A percentile compares a stretch with the other conserved stretches of the same genome.
Conservation (phyloP, 2,888 invertebrate genomes). For the Plusia festucae region DNA sequence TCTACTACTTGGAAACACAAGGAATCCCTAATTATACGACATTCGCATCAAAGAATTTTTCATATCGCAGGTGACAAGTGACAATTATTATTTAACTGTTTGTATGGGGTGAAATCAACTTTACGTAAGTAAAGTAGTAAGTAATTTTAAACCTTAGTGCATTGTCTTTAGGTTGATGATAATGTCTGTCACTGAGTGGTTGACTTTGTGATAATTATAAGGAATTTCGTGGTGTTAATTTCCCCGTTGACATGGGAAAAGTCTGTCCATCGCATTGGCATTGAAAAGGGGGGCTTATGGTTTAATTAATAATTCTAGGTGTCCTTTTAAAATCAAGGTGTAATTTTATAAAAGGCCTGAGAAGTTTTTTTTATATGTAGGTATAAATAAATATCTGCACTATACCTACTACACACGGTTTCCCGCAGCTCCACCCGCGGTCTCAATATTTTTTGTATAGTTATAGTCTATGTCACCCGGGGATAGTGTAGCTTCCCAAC, state of each 20-base stretch:
- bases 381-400: too few relatives aligned
- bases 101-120: neutral
- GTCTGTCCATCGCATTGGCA: slow-evolving; percentile 6
- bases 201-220: slow-evolving; percentile 59
- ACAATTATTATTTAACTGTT: slow-evolving; percentile 32
- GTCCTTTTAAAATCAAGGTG: too few relatives aligned
- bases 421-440: too few relatives aligned
- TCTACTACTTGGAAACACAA: too few relatives aligned
- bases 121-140: neutral
- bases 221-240: slow-evolving; percentile 30
- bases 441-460: too few relatives aligned
- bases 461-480: too few relatives aligned
- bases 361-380: neutral
- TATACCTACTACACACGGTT: too few relatives aligned
- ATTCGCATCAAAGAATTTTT: slow-evolving; percentile 15
- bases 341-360: too few relatives aligned
- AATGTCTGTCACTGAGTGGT: slow-evolving; percentile 38
- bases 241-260: slow-evolving; percentile 26
- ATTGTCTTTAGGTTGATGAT: slow-evolving; percentile 35
- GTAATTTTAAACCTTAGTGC: neutral
- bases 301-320: too few relatives aligned
- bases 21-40: neutral
- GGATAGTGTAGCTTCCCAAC: too few relatives aligned
- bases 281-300: slow-evolving; percentile 29
- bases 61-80: slow-evolving; percentile 25